phyloP scores from a whole-genome alignment of 2,888 invertebrate genomes.

The Leptopilina drosophilae region DNA sequence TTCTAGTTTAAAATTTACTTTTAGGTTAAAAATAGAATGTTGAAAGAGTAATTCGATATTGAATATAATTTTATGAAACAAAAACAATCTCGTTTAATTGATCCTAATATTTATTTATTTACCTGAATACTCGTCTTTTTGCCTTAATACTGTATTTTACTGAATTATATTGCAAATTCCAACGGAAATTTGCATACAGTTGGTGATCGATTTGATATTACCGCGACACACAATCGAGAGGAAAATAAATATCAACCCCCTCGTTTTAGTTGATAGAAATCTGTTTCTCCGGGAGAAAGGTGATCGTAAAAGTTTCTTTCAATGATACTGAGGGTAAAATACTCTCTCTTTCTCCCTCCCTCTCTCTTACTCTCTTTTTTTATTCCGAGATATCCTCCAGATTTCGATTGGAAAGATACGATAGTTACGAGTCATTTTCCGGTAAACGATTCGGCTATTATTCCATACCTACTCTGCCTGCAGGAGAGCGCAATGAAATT shows the following conservation, averaged over 20 bases:
- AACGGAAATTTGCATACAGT: no score
- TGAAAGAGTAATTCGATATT: no score
- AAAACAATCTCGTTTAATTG: no score
- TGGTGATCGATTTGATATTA: neutral
- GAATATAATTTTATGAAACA: no score
- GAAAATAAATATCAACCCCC: neutral
- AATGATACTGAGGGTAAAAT: constrained; percentile 11
- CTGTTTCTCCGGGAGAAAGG: neutral
- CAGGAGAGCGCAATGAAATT: no score
- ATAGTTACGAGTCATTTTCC: constrained; percentile 21
- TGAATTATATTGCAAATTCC: no score
- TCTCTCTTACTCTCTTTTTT: no score
- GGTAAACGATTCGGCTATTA: neutral
- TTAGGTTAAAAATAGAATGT: no score
- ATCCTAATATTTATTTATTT: no score
- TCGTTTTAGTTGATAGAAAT: constrained; percentile 16
- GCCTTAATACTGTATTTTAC: no score
- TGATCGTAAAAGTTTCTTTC: constrained; percentile 14
- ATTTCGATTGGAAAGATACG: constrained; percentile 17
- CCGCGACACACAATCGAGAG: neutral
- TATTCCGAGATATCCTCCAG: neutral
- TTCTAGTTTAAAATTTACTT: no score
- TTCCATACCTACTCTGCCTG: neutral
- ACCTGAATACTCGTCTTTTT: no score
- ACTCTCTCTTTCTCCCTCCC: neutral